These are phyloP conservation scores for Hypocryptadius cinnamomeus DNA, from an alignment of 2,113 vertebrate species.

Conservation along the genomic window DNA sequence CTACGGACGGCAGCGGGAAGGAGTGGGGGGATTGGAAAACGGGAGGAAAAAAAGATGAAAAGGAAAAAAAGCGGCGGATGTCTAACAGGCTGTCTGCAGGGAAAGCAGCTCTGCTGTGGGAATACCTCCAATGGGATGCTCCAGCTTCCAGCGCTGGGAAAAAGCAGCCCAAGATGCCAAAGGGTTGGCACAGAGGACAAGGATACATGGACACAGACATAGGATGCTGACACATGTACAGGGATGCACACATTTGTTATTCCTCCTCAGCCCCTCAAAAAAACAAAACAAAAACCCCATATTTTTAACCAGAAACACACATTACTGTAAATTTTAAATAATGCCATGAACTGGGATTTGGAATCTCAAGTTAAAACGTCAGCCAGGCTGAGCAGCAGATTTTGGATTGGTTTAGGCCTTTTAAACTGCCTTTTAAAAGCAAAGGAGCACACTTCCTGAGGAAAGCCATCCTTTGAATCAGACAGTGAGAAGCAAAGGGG, in stretches of 20 bases:
- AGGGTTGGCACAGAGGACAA: too few species aligned
- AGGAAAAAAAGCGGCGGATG: accelerated
- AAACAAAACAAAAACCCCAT: accelerated
- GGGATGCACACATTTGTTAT: not conserved
- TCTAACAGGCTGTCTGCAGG: not conserved
- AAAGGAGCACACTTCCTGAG: not conserved
- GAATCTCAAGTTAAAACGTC: not conserved
- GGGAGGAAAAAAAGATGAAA: accelerated
- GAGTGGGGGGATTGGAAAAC: accelerated
- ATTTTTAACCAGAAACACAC: not conserved
- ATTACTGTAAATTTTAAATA: not conserved
- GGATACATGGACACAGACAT: accelerated
- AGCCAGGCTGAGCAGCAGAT: not conserved
- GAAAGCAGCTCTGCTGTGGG: not conserved
- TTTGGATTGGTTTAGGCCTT: not conserved
- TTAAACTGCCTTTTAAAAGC: not conserved
- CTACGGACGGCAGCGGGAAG: not conserved
- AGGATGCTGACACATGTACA: not conserved
- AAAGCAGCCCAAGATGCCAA: not conserved
- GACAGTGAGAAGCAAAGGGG: not conserved
- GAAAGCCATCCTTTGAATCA: not conserved
- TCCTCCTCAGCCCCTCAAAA: not conserved
- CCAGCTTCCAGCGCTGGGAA: not conserved
- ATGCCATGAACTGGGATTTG: not conserved
- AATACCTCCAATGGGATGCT: not conserved